A percentile compares a stretch with the other conserved stretches of the same genome.
Conservation (phyloP, 1,140 invertebrate species). For the Cotesia glomerata region DNA sequence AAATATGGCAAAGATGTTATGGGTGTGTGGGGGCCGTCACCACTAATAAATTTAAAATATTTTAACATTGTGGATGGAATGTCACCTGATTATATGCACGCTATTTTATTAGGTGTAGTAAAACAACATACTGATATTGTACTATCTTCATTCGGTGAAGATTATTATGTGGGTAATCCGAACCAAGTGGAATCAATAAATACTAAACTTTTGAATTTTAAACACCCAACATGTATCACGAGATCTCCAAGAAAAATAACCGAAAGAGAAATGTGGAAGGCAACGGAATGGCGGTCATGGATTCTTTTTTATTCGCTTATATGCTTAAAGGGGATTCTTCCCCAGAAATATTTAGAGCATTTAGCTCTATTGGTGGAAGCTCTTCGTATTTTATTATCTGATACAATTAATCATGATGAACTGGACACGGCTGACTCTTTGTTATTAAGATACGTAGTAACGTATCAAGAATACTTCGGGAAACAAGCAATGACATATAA, state of each 20-base stretch:
- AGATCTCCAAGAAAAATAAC: constrained; percentile 10
- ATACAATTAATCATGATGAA: background rate
- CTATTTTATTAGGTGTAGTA: constrained; percentile 27
- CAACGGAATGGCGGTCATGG: constrained; percentile 24
- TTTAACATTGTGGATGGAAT: constrained; percentile 34
- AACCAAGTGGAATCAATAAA: constrained; percentile 17
- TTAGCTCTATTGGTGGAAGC: constrained; percentile 13
- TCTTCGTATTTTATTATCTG: constrained; percentile 21
- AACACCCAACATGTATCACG: constrained; percentile 11
- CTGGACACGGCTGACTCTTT: background rate
- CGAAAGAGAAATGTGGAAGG: constrained; percentile 24
- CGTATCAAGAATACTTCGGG: constrained; percentile 15
- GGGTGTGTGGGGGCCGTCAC: constrained; percentile 32
- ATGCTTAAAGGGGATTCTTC: constrained; percentile 18
- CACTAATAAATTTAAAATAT: constrained; percentile 29
- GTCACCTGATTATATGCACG: constrained; percentile 35
- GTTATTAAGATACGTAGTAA: background rate
- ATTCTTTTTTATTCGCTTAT: constrained; percentile 20
- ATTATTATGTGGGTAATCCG: constrained; percentile 33
- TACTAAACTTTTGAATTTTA: constrained; percentile 13
- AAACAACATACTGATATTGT: constrained; percentile 16
- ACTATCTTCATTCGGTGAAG: background rate
- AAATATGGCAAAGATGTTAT: constrained; percentile 1
- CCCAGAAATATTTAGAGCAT: constrained; percentile 21
- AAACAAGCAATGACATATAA: constrained; percentile 19